Evolutionary conservation across 2,888 invertebrate genomes (phyloP).

Genomic region (Ditula angustiorana): DNA sequence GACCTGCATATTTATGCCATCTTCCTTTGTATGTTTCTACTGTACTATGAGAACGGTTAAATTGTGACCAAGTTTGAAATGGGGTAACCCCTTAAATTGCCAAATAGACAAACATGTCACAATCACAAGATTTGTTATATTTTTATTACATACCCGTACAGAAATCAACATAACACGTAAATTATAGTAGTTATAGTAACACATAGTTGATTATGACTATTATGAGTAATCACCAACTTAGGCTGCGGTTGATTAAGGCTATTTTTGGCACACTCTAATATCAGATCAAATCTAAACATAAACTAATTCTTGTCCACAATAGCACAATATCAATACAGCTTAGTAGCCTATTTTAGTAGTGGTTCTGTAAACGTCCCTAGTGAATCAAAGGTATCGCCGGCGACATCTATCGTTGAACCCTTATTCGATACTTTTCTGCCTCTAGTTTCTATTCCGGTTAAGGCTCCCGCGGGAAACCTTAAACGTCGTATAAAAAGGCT

Average conservation of each 20-base stretch:
- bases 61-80: constrained; percentile 1
- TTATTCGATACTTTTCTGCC: background rate
- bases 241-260: too few species aligned
- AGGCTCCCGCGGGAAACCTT: background rate
- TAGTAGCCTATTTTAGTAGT: background rate
- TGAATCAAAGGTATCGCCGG: background rate
- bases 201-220: too few species aligned
- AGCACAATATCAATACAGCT: too few species aligned
- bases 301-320: too few species aligned
- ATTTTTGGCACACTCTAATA: too few species aligned
- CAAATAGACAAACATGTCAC: too few species aligned
- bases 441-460: background rate
- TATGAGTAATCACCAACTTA: too few species aligned
- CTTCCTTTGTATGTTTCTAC: constrained; percentile 10
- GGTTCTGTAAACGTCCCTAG: background rate
- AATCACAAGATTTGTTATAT: too few species aligned
- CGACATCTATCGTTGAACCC: background rate
- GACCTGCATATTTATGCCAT: constrained; percentile 9
- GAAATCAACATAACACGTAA: too few species aligned
- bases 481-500: background rate
- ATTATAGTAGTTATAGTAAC: too few species aligned
- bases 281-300: too few species aligned
- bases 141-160: too few species aligned
- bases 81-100: constrained; percentile 2
- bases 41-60: background rate